These are phyloP conservation scores for Naja naja DNA, from an alignment of 2,113 vertebrate species.

Conservation along the genomic window DNA sequence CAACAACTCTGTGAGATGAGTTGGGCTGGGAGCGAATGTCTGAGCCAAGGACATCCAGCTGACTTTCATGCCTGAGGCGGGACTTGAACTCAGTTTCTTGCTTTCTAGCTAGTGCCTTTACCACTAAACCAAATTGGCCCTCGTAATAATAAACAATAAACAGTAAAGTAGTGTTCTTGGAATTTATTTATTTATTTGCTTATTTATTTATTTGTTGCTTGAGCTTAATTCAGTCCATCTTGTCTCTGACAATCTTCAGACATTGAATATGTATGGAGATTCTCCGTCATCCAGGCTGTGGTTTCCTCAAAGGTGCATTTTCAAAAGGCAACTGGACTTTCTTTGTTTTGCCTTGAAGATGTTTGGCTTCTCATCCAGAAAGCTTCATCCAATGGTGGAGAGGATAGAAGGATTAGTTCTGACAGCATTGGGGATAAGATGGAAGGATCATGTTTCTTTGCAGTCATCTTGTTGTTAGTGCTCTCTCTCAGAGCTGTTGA, in stretches of 20 bases:
- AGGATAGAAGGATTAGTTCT: background rate
- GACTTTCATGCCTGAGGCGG: background rate
- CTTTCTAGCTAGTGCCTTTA: background rate
- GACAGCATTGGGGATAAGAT: background rate
- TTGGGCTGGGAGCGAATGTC: background rate
- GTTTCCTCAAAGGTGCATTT: background rate
- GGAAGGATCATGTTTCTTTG: background rate
- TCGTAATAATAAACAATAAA: background rate
- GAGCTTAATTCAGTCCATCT: background rate
- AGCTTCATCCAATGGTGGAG: background rate
- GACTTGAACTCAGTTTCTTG: background rate
- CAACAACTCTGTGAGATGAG: background rate
- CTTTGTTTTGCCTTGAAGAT: background rate
- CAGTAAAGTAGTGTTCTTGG: background rate
- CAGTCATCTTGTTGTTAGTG: background rate
- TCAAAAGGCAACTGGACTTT: background rate
- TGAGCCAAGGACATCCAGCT: background rate
- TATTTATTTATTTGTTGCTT: background rate
- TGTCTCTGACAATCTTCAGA: background rate
- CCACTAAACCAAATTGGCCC: background rate
- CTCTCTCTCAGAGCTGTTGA: background rate
- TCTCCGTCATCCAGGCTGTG: background rate
- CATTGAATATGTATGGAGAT: background rate
- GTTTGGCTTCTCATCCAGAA: background rate
- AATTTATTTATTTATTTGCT: too few species aligned